A percentile compares a stretch with the other conserved stretches of the same genome.
Evolutionary conservation across 2,888 invertebrate species (phyloP).

Genomic region (Phengaris alcon): DNA sequence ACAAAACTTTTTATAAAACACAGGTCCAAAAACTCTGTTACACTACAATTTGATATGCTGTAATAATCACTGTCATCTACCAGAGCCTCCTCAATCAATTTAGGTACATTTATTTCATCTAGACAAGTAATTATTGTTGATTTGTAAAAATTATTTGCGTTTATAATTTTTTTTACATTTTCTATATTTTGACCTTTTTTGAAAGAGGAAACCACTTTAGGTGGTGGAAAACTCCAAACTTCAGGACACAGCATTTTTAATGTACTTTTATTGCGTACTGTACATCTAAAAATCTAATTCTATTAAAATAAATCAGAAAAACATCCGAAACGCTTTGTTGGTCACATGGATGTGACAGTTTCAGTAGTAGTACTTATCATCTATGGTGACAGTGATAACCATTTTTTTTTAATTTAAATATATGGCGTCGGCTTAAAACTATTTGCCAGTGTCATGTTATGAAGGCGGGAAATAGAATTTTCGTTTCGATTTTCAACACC

Average conservation of each 20-base stretch:
- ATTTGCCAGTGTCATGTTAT: too few species aligned
- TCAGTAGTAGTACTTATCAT: too few species aligned
- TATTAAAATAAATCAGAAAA: too few species aligned
- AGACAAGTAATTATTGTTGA: conserved; percentile 64
- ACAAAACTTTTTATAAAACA: conserved; percentile 63
- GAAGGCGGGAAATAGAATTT: too few species aligned
- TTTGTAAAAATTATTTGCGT: conserved; percentile 61
- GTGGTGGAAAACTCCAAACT: conserved; percentile 60
- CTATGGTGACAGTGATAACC: background rate
- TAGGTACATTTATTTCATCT: conserved; percentile 59
- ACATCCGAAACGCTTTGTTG: background rate
- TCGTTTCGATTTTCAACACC: too few species aligned
- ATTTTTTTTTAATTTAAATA: too few species aligned
- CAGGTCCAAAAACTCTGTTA: conserved; percentile 57
- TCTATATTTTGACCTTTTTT: conserved; percentile 49
- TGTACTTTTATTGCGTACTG: background rate
- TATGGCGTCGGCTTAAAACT: too few species aligned
- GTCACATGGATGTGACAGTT: background rate
- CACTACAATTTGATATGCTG: conserved; percentile 50
- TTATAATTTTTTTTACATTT: conserved; percentile 46
- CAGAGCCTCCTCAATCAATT: conserved; percentile 51
- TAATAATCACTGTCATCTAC: conserved; percentile 65
- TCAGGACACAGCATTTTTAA: conserved; percentile 63
- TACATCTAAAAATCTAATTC: background rate
- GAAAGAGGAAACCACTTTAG: conserved; percentile 53